Conservation (phyloP, 2,888 invertebrate genomes). For the Euproctis similis region DNA sequence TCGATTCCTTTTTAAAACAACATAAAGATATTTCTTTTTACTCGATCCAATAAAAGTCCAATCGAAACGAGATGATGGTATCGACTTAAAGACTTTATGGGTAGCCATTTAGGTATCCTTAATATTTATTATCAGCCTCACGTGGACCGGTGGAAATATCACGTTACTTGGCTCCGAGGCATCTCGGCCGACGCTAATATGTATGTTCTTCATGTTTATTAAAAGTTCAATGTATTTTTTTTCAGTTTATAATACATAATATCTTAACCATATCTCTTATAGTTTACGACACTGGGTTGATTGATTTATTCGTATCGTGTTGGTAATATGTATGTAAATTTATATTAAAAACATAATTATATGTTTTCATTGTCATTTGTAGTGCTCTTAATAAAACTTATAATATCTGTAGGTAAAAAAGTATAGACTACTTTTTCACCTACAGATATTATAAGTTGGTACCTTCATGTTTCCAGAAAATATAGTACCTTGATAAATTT, state of each 20-base stretch:
- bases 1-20: conserved; percentile 3
- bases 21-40: conserved; percentile 4
- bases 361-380: no score
- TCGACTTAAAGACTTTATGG: conserved; percentile 14
- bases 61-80: conserved; percentile 7
- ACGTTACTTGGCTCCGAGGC: conserved; percentile 6
- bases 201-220: conserved; percentile 5
- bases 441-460: no score
- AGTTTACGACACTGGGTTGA: conserved; percentile 2
- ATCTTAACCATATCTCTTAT: conserved; percentile 6
- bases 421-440: no score
- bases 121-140: conserved; percentile 13
- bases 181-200: conserved; percentile 10
- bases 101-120: conserved; percentile 3
- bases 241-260: not conserved
- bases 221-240: conserved; percentile 3
- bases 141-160: conserved; percentile 4
- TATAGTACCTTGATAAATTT: no score
- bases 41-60: conserved; percentile 7
- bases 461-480: no score
- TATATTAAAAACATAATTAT: no score
- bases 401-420: no score
- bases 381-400: no score
- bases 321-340: no score
- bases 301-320: no score